phyloP scores from a whole-genome alignment of 2,113 vertebrate species.

The Pygathrix nemaeus region DNA sequence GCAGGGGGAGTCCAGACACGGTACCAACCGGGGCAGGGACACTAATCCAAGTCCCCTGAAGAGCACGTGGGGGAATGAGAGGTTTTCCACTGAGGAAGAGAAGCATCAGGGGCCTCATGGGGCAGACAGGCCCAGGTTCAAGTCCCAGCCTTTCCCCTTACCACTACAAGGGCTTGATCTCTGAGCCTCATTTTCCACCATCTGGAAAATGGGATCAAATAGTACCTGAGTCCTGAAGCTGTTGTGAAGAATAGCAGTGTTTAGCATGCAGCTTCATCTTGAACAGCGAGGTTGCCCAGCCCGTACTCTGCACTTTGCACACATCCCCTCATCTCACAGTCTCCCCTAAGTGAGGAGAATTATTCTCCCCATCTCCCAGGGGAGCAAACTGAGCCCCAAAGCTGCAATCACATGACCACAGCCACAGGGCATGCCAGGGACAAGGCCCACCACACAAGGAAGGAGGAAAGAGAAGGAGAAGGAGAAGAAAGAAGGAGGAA shows the following conservation, averaged over 20 bases:
- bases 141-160: neutral
- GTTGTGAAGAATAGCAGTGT: too few relatives aligned
- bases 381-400: neutral
- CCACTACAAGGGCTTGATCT: neutral
- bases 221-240: too few relatives aligned
- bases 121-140: neutral
- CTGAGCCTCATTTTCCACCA: neutral
- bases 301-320: neutral
- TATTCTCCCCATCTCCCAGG: neutral
- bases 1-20: neutral
- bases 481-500: too few relatives aligned
- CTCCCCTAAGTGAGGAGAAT: rapidly evolving
- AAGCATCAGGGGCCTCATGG: neutral
- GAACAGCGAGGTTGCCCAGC: rapidly evolving
- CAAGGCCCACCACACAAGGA: neutral
- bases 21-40: too few relatives aligned
- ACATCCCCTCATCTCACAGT: rapidly evolving
- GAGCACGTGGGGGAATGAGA: neutral
- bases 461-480: too few relatives aligned
- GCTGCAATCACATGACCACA: rapidly evolving
- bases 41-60: neutral
- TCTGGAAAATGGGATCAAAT: too few relatives aligned
- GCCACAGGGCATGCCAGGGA: rapidly evolving
- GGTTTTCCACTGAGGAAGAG: neutral
- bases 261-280: rapidly evolving